Evolutionary conservation across 2,113 vertebrate species (phyloP), one percentile per base, ranked within the genome.

Genomic region (Diphyllodes magnificus): DNA sequence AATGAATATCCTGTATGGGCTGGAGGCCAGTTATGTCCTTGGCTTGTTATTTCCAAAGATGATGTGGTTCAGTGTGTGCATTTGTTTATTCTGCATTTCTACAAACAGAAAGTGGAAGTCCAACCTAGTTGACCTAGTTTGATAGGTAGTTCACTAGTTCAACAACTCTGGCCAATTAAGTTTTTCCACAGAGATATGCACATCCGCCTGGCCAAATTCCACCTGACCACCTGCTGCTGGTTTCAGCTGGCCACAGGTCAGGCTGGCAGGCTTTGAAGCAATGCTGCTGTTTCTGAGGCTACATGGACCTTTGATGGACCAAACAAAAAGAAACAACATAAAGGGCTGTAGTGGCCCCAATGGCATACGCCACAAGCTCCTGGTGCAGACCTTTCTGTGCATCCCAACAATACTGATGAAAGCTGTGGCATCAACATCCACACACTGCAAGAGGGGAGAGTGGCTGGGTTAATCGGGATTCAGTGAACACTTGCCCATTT

Each of bases 41-140:
- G 50, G 54, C 27, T 79, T 13, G 4, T 82, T 86, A 40, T 82
- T 89, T 79, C 57, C 71, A 51, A 31, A 88, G 44, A 27, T 12
- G 2, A 33, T 73, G 22, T 23, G 27, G 17, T 42, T 80, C 76
- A n/a, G 19, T 30, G 19, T 42, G 27, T 51, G 6, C 30, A 24
- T 61, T 39, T 88, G n/a, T 66, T 92, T 89, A 31, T 84, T 90
- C 90, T 90, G 27, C 28, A 37, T n/a, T 42, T 92, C 51, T 86
- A 37, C 49, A 84, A 82, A 79, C 12, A 84, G 89, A 95, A 95
- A 95, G 73, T 85, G 89, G 94, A 93, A 97, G 79, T 83, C 59
- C 63, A 90, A 14, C 37, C 40, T 82, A 50, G 28, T 1, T 82
- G 39, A 47, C 80, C 44, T 66, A 40, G 44, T 79, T 76, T 37